Evolutionary conservation across 2,113 vertebrate genomes (phyloP).

Genomic region (Spermophilus dauricus): DNA sequence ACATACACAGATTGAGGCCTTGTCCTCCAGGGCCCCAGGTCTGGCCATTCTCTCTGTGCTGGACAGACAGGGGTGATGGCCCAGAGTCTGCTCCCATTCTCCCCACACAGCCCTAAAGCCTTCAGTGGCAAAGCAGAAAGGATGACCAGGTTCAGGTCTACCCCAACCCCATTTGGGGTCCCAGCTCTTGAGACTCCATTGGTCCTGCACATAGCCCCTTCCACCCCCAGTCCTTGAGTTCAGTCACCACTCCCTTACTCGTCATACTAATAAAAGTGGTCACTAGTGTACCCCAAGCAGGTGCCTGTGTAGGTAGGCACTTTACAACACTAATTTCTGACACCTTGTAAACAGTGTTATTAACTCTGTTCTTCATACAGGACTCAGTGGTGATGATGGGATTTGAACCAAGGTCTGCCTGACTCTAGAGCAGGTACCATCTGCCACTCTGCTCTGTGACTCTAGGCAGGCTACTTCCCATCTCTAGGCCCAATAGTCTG

Average conservation of each 20-base stretch:
- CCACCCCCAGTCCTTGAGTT: not conserved
- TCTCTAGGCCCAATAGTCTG: not conserved
- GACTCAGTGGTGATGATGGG: not conserved
- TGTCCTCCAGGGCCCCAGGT: not conserved
- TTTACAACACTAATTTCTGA: not conserved
- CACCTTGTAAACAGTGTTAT: not conserved
- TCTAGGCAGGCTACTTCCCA: not conserved
- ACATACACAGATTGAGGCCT: not conserved
- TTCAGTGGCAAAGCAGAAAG: not conserved
- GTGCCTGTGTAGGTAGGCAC: no score
- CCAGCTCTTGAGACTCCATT: not conserved
- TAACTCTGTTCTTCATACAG: not conserved
- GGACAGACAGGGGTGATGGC: not conserved
- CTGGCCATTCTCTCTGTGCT: not conserved
- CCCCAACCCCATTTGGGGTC: not conserved
- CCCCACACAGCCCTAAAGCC: not conserved
- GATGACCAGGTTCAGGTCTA: not conserved
- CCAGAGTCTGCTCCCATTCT: not conserved
- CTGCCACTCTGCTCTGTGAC: not conserved
- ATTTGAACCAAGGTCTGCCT: conserved; percentile 2
- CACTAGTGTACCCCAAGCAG: not conserved
- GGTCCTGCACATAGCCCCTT: not conserved
- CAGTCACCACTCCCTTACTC: not conserved
- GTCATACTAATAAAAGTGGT: not conserved
- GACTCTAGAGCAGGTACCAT: not conserved